Conservation (phyloP, 2,797 vertebrate genomes). For the Stomatorhinus walkeri region DNA sequence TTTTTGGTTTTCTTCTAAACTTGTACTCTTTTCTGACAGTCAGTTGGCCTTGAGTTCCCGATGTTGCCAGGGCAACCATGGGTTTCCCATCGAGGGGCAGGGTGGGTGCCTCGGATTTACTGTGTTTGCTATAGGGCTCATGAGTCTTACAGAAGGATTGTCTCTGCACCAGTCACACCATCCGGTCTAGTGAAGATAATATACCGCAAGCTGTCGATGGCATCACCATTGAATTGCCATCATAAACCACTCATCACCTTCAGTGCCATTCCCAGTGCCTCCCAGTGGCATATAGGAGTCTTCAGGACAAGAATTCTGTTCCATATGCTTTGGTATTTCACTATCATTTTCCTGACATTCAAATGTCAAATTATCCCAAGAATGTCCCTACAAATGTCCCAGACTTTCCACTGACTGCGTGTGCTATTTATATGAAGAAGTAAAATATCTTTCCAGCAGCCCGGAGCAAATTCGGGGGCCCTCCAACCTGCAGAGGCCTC, state of each 20-base stretch:
- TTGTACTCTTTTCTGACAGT: conserved; percentile 30
- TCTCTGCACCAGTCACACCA: conserved; percentile 13
- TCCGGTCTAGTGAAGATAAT: neutral
- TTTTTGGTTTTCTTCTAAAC: conserved; percentile 29
- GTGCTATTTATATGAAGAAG: neutral
- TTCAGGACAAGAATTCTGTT: neutral
- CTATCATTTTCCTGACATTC: neutral
- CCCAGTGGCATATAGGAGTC: neutral
- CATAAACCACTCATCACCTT: neutral
- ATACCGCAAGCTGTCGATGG: neutral
- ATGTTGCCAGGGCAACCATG: conserved; percentile 21
- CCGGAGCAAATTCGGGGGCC: neutral
- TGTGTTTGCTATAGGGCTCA: neutral
- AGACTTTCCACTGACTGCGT: neutral
- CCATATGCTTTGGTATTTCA: neutral
- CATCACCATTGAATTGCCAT: neutral
- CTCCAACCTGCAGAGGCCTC: neutral
- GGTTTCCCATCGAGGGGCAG: neutral
- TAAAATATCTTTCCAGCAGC: neutral
- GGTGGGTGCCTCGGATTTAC: conserved; percentile 1
- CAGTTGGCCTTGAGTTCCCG: conserved; percentile 22
- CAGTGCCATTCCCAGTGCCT: neutral
- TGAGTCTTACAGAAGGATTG: neutral
- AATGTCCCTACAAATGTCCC: neutral
- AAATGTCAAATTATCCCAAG: neutral